Evolutionary conservation across 2,888 invertebrate species (phyloP).

Genomic region (Polymixis lichenea): DNA sequence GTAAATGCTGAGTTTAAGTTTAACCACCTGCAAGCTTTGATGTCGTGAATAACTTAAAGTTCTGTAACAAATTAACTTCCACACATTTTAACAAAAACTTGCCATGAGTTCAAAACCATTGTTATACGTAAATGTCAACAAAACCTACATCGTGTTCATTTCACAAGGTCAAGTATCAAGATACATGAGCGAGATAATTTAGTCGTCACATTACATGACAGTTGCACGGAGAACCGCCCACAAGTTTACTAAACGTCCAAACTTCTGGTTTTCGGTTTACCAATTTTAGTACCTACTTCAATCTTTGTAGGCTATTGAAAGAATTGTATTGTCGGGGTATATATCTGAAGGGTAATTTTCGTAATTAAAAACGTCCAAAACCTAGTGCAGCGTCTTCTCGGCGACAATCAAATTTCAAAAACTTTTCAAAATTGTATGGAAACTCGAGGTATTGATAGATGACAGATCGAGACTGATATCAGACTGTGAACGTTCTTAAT

Average conservation of each 20-base stretch:
- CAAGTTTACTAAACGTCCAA: slow-evolving; percentile 17
- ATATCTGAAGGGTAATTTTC: neutral
- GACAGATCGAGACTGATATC: too few relatives aligned
- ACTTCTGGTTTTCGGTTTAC: slow-evolving; percentile 12
- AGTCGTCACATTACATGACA: slow-evolving; percentile 23
- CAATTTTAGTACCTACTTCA: neutral
- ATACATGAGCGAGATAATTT: slow-evolving; percentile 38
- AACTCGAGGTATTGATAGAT: too few relatives aligned
- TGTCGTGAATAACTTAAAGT: too few relatives aligned
- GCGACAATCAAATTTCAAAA: too few relatives aligned
- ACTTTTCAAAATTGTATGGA: too few relatives aligned
- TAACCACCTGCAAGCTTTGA: neutral
- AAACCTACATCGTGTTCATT: slow-evolving; percentile 28
- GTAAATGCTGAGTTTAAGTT: too few relatives aligned
- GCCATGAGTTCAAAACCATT: slow-evolving; percentile 15
- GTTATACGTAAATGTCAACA: slow-evolving; percentile 31
- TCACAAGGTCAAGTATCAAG: slow-evolving; percentile 45
- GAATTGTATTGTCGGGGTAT: neutral
- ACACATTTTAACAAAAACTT: slow-evolving; percentile 13
- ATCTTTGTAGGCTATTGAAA: slow-evolving; percentile 13
- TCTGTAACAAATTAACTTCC: neutral
- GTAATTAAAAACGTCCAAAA: too few relatives aligned
- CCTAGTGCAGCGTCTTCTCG: too few relatives aligned
- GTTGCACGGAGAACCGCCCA: slow-evolving; percentile 3
- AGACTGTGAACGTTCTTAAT: too few relatives aligned